phyloP scores from a whole-genome alignment of 2,888 invertebrate genomes.

The Cryptus viduatorius region DNA sequence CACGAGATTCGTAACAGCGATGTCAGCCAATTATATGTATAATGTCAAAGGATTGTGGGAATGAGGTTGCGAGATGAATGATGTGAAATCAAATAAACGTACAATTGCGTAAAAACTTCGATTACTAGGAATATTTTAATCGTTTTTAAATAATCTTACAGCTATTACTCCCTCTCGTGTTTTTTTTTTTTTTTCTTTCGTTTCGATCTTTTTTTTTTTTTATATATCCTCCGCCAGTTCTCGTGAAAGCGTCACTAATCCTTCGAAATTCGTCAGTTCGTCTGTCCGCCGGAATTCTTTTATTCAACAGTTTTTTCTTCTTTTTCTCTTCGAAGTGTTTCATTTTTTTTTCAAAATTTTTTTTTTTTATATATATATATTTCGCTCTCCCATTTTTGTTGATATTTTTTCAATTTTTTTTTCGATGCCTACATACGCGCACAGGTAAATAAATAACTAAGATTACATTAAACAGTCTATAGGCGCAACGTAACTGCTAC shows the following conservation, averaged over 20 bases:
- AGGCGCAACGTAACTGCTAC: conserved; percentile 79
- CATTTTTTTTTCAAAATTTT: conserved; percentile 69
- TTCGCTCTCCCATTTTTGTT: conserved; percentile 49
- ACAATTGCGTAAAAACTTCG: conserved; percentile 58
- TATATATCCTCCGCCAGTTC: conserved; percentile 18
- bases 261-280: conserved; percentile 30
- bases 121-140: conserved; percentile 83
- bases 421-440: conserved; percentile 65
- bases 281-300: conserved; percentile 49
- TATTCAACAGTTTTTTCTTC: conserved; percentile 27
- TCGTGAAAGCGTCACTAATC: conserved; percentile 64
- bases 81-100: conserved; percentile 66
- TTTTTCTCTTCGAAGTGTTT: conserved; percentile 53
- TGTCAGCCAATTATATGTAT: not conserved
- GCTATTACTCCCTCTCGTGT: conserved; percentile 74
- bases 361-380: conserved; percentile 44
- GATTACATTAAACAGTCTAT: conserved; percentile 84
- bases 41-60: conserved; percentile 19
- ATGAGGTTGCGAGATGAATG: conserved; percentile 16
- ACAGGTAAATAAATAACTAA: conserved; percentile 84
- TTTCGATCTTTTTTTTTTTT: conserved; percentile 29
- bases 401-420: not conserved
- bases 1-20: not conserved
- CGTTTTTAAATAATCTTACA: conserved; percentile 83
- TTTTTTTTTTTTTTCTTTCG: conserved; percentile 58